phyloP scores from a whole-genome alignment of 2,113 vertebrate genomes.

The Eclectus roratus region DNA sequence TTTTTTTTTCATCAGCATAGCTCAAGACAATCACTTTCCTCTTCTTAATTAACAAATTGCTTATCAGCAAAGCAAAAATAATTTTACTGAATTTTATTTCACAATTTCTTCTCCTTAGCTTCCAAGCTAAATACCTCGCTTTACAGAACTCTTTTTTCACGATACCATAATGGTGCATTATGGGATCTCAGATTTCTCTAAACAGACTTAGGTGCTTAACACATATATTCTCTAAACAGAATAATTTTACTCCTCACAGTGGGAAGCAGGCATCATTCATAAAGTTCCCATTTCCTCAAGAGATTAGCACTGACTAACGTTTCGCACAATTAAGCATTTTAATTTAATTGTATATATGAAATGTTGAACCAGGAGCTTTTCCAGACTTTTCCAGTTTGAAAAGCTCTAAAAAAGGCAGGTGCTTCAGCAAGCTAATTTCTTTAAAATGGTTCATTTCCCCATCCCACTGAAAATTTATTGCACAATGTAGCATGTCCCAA shows the following conservation, averaged over 20 bases:
- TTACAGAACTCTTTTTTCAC: neutral
- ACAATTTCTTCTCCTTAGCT: neutral
- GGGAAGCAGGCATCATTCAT: conserved; percentile 38
- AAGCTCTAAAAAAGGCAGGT: neutral
- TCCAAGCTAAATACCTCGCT: neutral
- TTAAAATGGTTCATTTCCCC: neutral
- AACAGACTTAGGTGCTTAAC: neutral
- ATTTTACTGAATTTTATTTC: neutral
- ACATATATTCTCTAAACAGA: conserved; percentile 11
- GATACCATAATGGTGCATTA: neutral
- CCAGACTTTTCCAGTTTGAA: conserved; percentile 16
- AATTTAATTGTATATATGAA: neutral
- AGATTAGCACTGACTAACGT: neutral
- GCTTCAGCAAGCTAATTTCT: neutral
- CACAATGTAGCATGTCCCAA: neutral
- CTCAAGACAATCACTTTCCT: neutral
- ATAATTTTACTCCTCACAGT: neutral
- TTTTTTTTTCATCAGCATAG: neutral
- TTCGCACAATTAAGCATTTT: conserved; percentile 25
- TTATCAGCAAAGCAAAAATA: neutral
- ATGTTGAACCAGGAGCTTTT: neutral
- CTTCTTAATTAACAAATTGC: neutral
- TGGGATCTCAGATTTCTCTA: neutral
- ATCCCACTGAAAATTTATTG: neutral
- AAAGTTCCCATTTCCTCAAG: conserved; percentile 3